Conservation (phyloP, 2,113 vertebrate genomes). For the Tachycineta bicolor region DNA sequence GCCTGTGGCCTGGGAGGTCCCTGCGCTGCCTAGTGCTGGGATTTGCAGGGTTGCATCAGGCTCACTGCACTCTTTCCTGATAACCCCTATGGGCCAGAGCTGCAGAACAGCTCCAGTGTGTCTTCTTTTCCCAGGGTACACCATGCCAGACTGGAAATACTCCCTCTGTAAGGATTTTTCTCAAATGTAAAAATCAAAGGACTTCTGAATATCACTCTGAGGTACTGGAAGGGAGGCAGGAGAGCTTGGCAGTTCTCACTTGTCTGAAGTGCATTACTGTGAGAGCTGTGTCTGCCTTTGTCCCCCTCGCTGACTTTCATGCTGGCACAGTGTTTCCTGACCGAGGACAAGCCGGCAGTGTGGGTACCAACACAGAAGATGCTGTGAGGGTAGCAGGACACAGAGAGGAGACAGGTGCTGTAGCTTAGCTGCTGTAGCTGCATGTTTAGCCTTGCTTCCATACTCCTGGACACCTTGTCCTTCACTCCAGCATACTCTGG, state of each 20-base stretch:
- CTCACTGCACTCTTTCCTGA: not conserved
- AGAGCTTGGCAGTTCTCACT: not conserved
- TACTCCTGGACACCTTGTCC: not conserved
- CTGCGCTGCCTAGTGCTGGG: not conserved
- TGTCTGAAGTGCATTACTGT: not conserved
- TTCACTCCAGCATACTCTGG: not conserved
- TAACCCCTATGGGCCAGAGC: not conserved
- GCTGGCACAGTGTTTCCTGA: not conserved
- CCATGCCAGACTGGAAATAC: not conserved
- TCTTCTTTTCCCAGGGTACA: not conserved
- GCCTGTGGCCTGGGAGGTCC: not conserved
- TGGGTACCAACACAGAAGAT: rapidly evolving
- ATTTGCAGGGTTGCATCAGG: not conserved
- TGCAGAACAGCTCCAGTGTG: not conserved
- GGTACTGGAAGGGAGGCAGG: not conserved
- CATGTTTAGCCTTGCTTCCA: rapidly evolving
- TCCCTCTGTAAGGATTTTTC: not conserved
- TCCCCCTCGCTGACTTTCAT: not conserved
- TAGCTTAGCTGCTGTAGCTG: not conserved
- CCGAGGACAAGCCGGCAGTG: not conserved
- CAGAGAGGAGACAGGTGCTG: not conserved
- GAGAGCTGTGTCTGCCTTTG: not conserved
- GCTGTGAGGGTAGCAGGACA: not conserved
- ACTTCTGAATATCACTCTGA: not conserved
- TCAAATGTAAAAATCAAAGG: not conserved